Percentiles rank a stretch among this genome's conserved stretches.
These are phyloP conservation scores for Philypnodon macrostomus DNA, from an alignment of 2,797 vertebrate species.

Conservation along the genomic window DNA sequence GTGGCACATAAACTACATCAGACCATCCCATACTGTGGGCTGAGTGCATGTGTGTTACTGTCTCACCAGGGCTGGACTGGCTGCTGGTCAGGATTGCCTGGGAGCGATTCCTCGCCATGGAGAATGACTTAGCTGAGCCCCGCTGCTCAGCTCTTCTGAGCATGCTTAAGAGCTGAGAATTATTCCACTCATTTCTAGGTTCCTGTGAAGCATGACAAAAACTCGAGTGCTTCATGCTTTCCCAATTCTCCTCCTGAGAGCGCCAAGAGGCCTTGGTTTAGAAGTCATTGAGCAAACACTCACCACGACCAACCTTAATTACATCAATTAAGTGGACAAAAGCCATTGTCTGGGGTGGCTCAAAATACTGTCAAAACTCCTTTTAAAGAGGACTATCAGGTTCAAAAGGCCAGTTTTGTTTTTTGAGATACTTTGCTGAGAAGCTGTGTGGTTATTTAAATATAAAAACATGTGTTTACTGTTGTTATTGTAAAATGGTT, in stretches of 20 bases:
- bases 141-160: conserved; percentile 65
- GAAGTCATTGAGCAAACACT: conserved; percentile 66
- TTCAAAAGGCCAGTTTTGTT: conserved; percentile 21
- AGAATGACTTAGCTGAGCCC: conserved; percentile 63
- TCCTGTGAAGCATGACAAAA: conserved; percentile 73
- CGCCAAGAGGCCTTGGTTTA: conserved; percentile 59
- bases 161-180: conserved; percentile 69
- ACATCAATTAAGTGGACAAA: conserved; percentile 68
- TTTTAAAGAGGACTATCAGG: conserved; percentile 28
- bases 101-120: conserved; percentile 44
- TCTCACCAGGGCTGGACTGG: conserved; percentile 55
- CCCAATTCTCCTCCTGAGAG: conserved; percentile 67
- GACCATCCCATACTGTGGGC: conserved; percentile 50
- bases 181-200: conserved; percentile 73
- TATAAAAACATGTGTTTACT: background rate
- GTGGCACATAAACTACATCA: conserved; percentile 59
- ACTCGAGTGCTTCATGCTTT: conserved; percentile 65
- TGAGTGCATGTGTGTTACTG: conserved; percentile 57
- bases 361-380: conserved; percentile 44
- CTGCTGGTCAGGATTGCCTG: conserved; percentile 46
- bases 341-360: conserved; percentile 50
- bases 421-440: conserved; percentile 21
- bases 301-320: conserved; percentile 69
- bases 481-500: background rate
- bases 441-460: conserved; percentile 3